Evolutionary conservation across 2,888 invertebrate genomes (phyloP).

Genomic region (Drosophila vallismaia): DNA sequence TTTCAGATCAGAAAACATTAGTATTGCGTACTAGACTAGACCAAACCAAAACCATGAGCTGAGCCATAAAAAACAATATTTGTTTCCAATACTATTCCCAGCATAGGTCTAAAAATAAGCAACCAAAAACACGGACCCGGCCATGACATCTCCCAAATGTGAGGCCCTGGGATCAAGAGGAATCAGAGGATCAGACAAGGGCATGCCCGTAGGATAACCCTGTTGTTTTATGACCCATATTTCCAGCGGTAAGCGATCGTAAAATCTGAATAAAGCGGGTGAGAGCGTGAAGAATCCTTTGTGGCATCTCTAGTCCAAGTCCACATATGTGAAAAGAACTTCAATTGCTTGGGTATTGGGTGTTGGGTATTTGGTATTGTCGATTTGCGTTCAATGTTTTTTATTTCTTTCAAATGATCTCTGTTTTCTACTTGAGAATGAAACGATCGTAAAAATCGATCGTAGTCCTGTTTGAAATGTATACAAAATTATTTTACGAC

Average conservation of each 20-base stretch:
- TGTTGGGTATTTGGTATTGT: slow-evolving; percentile 17
- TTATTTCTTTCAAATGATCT: slow-evolving; percentile 76
- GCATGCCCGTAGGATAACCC: slow-evolving; percentile 68
- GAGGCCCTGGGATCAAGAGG: neutral
- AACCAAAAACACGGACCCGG: slow-evolving; percentile 44
- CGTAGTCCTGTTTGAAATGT: slow-evolving; percentile 74
- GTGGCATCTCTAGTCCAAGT: slow-evolving; percentile 26
- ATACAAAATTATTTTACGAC: slow-evolving; percentile 75
- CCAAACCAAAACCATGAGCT: slow-evolving; percentile 52
- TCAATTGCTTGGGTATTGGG: slow-evolving; percentile 56
- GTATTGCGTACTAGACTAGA: slow-evolving; percentile 43
- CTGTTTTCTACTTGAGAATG: slow-evolving; percentile 55
- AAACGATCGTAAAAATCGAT: slow-evolving; percentile 66
- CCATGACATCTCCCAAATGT: slow-evolving; percentile 3
- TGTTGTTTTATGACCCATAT: slow-evolving; percentile 79
- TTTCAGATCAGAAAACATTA: slow-evolving; percentile 61
- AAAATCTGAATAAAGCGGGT: slow-evolving; percentile 60
- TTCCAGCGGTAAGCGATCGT: slow-evolving; percentile 75
- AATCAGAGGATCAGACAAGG: slow-evolving; percentile 30
- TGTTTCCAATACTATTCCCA: slow-evolving; percentile 78
- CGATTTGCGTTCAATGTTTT: slow-evolving; percentile 72
- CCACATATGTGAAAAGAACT: slow-evolving; percentile 55
- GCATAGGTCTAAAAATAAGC: slow-evolving; percentile 76
- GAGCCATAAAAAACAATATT: slow-evolving; percentile 64
- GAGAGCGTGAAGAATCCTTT: slow-evolving; percentile 78